Evolutionary conservation across 2,888 invertebrate genomes (phyloP).

Genomic region (Microdon myrmicae): DNA sequence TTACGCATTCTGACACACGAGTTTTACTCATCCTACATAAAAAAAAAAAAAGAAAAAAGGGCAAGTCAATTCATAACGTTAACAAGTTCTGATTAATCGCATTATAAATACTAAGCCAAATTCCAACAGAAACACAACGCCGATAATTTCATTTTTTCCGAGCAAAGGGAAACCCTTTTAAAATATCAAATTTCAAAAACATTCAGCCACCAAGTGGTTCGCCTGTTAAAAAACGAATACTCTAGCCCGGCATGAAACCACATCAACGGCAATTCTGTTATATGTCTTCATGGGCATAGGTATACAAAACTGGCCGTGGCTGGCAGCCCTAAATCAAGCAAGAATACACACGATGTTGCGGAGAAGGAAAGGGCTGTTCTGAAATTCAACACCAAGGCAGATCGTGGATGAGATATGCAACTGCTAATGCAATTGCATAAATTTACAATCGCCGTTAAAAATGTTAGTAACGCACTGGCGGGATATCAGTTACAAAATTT

Average conservation of each 20-base stretch:
- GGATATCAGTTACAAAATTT: too few relatives aligned
- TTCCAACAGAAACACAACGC: constrained; percentile 11
- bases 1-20: too few relatives aligned
- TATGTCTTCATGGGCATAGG: background rate
- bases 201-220: constrained; percentile 18
- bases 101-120: constrained; percentile 22
- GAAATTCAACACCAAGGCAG: constrained; percentile 15
- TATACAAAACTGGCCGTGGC: background rate
- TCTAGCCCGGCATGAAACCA: constrained; percentile 11
- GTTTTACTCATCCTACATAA: too few relatives aligned
- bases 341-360: background rate
- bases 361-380: constrained; percentile 10
- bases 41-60: too few relatives aligned
- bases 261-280: background rate
- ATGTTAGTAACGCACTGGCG: too few relatives aligned
- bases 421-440: too few relatives aligned
- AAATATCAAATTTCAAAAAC: constrained; percentile 25
- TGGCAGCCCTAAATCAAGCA: background rate
- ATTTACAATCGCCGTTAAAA: too few relatives aligned
- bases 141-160: constrained; percentile 9
- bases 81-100: constrained; percentile 28
- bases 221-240: constrained; percentile 12
- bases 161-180: constrained; percentile 21
- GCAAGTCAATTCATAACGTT: constrained; percentile 14
- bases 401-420: too few relatives aligned